These are phyloP conservation scores for Meteorus sp. DNA, from an alignment of 1,140 invertebrate species.

Conservation along the genomic window DNA sequence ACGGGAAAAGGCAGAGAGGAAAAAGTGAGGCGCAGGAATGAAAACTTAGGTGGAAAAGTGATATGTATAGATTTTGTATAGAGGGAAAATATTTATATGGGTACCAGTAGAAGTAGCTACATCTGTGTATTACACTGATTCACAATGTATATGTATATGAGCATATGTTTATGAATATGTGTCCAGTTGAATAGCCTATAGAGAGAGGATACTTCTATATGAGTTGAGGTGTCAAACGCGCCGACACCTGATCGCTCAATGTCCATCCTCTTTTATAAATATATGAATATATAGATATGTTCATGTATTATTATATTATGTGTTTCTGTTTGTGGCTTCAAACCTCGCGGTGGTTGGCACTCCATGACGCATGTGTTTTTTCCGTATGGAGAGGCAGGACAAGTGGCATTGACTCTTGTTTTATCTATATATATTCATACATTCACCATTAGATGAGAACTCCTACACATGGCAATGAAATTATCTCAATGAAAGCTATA, in stretches of 20 bases:
- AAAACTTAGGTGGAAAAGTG: constrained; percentile 1
- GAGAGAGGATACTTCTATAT: background rate
- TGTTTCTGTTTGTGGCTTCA: constrained; percentile 6
- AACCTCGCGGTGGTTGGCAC: constrained; percentile 7
- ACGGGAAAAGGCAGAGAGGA: constrained; percentile 11
- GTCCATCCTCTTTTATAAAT: constrained; percentile 25
- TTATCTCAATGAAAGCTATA: no score
- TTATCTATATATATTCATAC: no score
- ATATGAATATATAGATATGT: no score
- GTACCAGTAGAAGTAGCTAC: no score
- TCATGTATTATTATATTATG: constrained; percentile 7
- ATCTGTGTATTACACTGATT: no score
- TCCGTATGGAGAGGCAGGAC: constrained; percentile 11
- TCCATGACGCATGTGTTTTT: constrained; percentile 22
- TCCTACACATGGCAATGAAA: no score
- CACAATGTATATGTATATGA: no score
- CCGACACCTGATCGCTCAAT: constrained; percentile 43
- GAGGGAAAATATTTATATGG: no score
- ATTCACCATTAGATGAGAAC: no score
- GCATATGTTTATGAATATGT: background rate
- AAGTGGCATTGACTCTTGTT: constrained; percentile 23
- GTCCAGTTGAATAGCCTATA: background rate
- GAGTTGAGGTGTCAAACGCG: constrained; percentile 42
- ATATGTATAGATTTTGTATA: no score
- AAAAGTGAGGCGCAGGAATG: constrained; percentile 17